phyloP scores from a whole-genome alignment of 1,140 invertebrate genomes.

The Drosophila sulfurigaster region DNA sequence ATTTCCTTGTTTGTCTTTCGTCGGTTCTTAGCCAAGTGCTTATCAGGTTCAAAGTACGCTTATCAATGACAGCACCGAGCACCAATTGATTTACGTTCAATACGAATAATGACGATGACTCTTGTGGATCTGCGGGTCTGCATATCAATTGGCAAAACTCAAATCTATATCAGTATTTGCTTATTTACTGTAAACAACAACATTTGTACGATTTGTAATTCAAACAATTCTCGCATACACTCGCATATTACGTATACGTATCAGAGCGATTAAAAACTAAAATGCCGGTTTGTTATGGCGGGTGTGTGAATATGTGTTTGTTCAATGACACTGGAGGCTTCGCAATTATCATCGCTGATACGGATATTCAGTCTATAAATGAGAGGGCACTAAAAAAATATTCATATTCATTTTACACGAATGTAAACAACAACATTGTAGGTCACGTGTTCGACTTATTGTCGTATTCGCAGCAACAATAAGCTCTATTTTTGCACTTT shows the following conservation, averaged over 20 bases:
- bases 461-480: conserved; percentile 39
- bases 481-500: conserved; percentile 16
- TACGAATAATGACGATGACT: conserved; percentile 4
- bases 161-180: conserved; percentile 10
- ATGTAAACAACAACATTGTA: conserved; percentile 41
- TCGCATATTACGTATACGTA: conserved; percentile 31
- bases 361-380: conserved; percentile 11
- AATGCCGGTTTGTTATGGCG: conserved; percentile 16
- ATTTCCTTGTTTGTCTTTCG: conserved; percentile 22
- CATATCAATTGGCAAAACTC: conserved; percentile 16
- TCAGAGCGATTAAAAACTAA: conserved; percentile 19
- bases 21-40: conserved; percentile 13
- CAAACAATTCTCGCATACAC: background rate
- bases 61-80: conserved; percentile 25
- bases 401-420: background rate
- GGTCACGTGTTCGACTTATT: conserved; percentile 63
- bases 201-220: conserved; percentile 8
- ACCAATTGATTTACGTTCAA: conserved; percentile 13
- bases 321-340: conserved; percentile 25
- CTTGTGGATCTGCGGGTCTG: background rate
- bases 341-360: conserved; percentile 69
- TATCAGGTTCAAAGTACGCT: conserved; percentile 51
- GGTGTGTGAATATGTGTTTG: background rate
- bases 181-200: background rate
- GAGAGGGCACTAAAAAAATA: background rate